Evolutionary conservation across 2,888 invertebrate genomes (phyloP).

Genomic region (Tubiluchus corallicola): DNA sequence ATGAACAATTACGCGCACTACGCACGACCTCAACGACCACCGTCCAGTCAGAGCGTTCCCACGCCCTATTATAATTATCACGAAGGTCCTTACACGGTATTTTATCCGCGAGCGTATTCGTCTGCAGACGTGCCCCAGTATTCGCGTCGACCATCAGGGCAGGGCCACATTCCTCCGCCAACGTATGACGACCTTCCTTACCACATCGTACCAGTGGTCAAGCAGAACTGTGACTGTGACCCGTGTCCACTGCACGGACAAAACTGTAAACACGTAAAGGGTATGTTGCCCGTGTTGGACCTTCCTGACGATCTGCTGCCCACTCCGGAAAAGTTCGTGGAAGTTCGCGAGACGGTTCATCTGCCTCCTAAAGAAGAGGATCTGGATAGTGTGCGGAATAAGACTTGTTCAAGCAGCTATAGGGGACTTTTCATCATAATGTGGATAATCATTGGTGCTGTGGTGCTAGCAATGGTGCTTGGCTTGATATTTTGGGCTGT

Average conservation of each 20-base stretch:
- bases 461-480: neutral
- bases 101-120: too few species aligned
- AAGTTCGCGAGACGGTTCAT: neutral
- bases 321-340: neutral
- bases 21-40: too few species aligned
- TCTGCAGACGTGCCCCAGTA: neutral
- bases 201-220: neutral
- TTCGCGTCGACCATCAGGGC: neutral
- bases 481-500: neutral
- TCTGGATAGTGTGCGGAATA: too few species aligned
- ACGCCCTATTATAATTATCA: too few species aligned
- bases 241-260: neutral
- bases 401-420: neutral
- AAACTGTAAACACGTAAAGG: slow-evolving; percentile 1
- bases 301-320: neutral
- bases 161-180: neutral
- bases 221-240: neutral
- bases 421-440: neutral
- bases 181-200: neutral
- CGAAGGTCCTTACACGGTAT: too few species aligned
- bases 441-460: slow-evolving; percentile 1
- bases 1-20: too few species aligned
- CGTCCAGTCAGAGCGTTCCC: neutral
- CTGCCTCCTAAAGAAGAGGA: neutral
- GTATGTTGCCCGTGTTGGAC: neutral